A percentile compares a stretch with the other conserved stretches of the same genome.
phyloP scores from a whole-genome alignment of 2,888 invertebrate species.

The Diarsia rubi region DNA sequence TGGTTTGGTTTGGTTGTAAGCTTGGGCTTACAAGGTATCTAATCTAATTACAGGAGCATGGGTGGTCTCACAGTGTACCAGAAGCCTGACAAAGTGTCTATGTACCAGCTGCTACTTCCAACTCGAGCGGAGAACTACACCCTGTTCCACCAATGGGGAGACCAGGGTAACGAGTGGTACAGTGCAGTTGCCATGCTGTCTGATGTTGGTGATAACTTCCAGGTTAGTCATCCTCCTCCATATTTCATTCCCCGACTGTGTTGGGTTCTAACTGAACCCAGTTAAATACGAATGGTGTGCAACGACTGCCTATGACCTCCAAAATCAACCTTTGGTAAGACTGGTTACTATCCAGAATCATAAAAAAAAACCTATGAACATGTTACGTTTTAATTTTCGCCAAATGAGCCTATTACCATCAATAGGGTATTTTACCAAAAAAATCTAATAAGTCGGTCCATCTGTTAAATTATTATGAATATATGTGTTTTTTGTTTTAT shows the following conservation, averaged over 20 bases:
- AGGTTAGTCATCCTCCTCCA: conserved; percentile 79
- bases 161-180: conserved; percentile 94
- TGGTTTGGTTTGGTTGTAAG: too few species aligned
- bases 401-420: too few species aligned
- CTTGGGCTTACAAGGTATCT: background rate
- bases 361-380: background rate
- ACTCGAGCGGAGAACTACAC: conserved; percentile 74
- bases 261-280: background rate
- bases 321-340: background rate
- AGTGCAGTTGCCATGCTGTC: conserved; percentile 86
- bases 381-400: background rate
- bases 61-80: conserved; percentile 85
- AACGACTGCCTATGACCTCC: background rate
- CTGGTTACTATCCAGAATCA: background rate
- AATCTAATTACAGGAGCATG: conserved; percentile 72
- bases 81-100: conserved; percentile 76
- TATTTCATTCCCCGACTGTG: background rate
- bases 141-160: conserved; percentile 92
- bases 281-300: background rate
- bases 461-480: too few species aligned
- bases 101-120: conserved; percentile 59
- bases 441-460: too few species aligned
- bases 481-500: too few species aligned
- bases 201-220: conserved; percentile 88
- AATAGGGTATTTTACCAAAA: too few species aligned